These are phyloP conservation scores for Felis chaus DNA, from an alignment of 2,113 vertebrate species.

Conservation along the genomic window DNA sequence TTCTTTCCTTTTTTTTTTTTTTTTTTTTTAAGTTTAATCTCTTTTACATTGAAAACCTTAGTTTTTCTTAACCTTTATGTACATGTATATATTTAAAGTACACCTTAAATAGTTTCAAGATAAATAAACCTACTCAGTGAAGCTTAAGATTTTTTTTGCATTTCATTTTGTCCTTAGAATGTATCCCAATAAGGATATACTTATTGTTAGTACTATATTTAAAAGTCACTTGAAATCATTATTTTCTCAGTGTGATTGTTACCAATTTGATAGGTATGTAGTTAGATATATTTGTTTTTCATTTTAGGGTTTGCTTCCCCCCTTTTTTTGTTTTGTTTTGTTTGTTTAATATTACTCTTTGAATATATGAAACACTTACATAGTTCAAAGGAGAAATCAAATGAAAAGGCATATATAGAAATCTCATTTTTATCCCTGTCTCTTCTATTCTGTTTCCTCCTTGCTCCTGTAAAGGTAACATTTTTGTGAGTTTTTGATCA, in stretches of 20 bases:
- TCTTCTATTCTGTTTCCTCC: not conserved
- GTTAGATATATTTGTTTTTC: constrained; percentile 14
- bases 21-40: not conserved
- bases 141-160: constrained; percentile 23
- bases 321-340: not conserved
- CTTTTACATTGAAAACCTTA: not conserved
- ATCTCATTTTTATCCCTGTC: not conserved
- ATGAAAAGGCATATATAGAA: not conserved
- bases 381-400: constrained; percentile 12
- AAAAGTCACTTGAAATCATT: constrained; percentile 6
- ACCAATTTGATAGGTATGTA: not conserved
- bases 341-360: not conserved
- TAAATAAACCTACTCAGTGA: not conserved
- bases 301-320: constrained; percentile 15
- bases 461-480: not conserved
- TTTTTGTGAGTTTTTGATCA: constrained; percentile 39
- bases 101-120: not conserved
- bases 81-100: not conserved
- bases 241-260: constrained; percentile 19
- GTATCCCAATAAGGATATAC: not conserved
- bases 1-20: not conserved
- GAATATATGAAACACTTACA: not conserved
- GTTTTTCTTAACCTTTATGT: not conserved
- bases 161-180: constrained; percentile 10
- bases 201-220: not conserved